Evolutionary conservation across 2,888 invertebrate genomes (phyloP), one percentile per base, ranked within the genome.

Genomic region (Teinopalpus imperialis): DNA sequence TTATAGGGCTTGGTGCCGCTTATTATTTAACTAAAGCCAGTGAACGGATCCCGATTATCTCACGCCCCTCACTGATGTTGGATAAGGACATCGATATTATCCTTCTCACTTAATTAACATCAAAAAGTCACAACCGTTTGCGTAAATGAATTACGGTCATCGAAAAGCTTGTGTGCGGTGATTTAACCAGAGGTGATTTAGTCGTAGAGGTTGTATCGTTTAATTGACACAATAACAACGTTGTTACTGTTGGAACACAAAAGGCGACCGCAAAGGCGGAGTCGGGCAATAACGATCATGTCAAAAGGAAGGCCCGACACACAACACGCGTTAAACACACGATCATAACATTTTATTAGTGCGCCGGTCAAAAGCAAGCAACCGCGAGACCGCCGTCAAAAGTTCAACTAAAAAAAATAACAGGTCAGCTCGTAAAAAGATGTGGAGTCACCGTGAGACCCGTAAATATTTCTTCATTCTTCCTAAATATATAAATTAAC

Each of bases 321-420:
- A 82, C 74, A 81, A 81, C 83, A 78, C 79, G 86, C 86, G 87
- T 86, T 85, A 87, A 88, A 85, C 88, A 87, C 78, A 87, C 87
- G 81, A 83, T 82, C 83, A 86, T 88, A 88, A 88, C 82, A 82
- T 88, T 88, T 88, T 88, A 88, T 88, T 88, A 85, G 88, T 83
- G 81, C 77, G 70, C 72, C 76, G 80, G 88, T 82, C 85, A 83
- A 87, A 85, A 82, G 83, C 85, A 86, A 81, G 83, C 85, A 80
- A 81, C 82, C 85, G 83, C 83, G 76, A 68, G 78, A 75, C 75
- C 81, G 75, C 76, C 82, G 75, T 80, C 81, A 78, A 79, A 79
- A 85, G 83, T 85, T 82, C 87, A 85, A 79, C 74, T 63, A 79
- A 78, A 80, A 83, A 80, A 78, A 81, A 70, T 58, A 75, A 78